Evolutionary conservation across 2,797 vertebrate species (phyloP), one percentile per base, ranked within the genome.

Genomic region (Urophycis tenuis): DNA sequence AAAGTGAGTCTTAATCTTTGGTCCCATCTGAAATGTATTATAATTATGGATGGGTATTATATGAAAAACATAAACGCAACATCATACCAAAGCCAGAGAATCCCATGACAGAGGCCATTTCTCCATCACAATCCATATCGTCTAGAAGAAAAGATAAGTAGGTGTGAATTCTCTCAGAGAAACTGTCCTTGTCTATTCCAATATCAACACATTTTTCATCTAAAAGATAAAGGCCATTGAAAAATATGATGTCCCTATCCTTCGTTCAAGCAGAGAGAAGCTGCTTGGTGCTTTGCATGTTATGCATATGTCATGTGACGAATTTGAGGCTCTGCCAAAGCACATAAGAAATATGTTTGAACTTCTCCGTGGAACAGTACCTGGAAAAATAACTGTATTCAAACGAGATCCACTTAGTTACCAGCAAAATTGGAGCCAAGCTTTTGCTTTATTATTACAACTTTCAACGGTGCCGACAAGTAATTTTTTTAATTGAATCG

Each of bases 41-140:
- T 17, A 32, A 71, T 71, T 19, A 33, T 31, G 15, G 32, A 31
- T 15, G 1, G 29, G 29, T 71, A 19, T 33, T 17, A 19, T 33
- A 33, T 71, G 34, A 31, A 11, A 49, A 3, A 29, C 30, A 67
- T 67, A 25, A 33, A 29, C 25, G 36, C 41, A 17, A 76, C 2
- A 32, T 87, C 90, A 76, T 90, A 94, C 94, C 94, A 86, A 94
- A 94, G 2, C 93, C 93, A 73, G 93, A 93, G 83, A 94, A 94
- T 49, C 93, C 93, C 93, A 94, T 94, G 17, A 94, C 82, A 17
- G 93, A 90, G 15, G 92, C 83, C 19, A 94, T 88, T 17, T 93
- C 93, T 70, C 78, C 91, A 78, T 90, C 91, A 14, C 41, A 80
- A 22, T 79, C 81, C 80, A 79, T 78, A 12, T 78, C 75, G 19